Conservation (phyloP, 2,888 invertebrate genomes). For the Xylota sylvarum region DNA sequence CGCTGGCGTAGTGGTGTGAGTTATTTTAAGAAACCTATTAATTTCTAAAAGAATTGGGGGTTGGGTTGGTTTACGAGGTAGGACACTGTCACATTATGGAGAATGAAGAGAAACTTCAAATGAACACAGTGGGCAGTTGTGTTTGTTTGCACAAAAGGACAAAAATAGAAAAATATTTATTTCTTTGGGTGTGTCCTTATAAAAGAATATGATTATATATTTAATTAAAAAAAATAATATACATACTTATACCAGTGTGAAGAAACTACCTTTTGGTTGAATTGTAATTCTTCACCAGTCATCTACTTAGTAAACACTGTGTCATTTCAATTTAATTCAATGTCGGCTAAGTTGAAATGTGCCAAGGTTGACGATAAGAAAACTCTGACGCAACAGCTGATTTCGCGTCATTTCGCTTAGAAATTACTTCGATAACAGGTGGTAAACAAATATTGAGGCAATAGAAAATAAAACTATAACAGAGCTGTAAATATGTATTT, state of each 20-base stretch:
- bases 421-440: constrained; percentile 41
- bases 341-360: constrained; percentile 29
- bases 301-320: constrained; percentile 6
- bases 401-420: constrained; percentile 12
- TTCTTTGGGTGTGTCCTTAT: background rate
- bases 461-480: background rate
- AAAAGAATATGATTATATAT: background rate
- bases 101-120: background rate
- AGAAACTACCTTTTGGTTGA: background rate
- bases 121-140: background rate
- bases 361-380: constrained; percentile 47
- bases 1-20: background rate
- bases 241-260: too few relatives aligned
- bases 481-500: background rate
- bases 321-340: constrained; percentile 28
- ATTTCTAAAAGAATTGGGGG: constrained; percentile 3
- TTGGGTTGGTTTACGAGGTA: too few relatives aligned
- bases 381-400: constrained; percentile 15
- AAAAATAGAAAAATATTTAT: background rate
- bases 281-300: background rate
- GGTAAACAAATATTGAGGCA: constrained; percentile 43
- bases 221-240: background rate
- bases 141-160: background rate
- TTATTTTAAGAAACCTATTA: constrained; percentile 40
- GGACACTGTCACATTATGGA: background rate